Evolutionary conservation across 1,140 invertebrate genomes (phyloP).

Genomic region (Drosophila mayri): DNA sequence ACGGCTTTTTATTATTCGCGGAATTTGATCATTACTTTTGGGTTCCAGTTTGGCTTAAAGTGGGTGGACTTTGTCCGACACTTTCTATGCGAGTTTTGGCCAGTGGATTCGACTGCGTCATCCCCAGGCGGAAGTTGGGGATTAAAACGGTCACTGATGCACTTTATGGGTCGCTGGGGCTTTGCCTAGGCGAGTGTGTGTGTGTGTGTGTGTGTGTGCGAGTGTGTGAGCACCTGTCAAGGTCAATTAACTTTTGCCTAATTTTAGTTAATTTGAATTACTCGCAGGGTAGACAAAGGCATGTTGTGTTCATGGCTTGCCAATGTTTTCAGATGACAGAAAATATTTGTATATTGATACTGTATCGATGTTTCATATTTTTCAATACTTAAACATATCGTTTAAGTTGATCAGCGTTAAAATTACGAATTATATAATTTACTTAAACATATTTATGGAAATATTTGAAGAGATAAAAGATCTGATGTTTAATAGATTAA

Average conservation of each 20-base stretch:
- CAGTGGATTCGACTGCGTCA: slow-evolving; percentile 34
- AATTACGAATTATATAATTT: no score
- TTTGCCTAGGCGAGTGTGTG: background rate
- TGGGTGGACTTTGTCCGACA: slow-evolving; percentile 46
- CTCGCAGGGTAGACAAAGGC: slow-evolving; percentile 3
- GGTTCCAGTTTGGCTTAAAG: slow-evolving; percentile 9
- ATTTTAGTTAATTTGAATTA: slow-evolving; percentile 65
- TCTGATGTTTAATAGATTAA: background rate
- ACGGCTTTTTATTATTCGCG: background rate
- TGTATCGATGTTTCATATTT: background rate
- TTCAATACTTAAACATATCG: no score
- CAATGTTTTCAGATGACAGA: background rate
- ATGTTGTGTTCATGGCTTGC: background rate
- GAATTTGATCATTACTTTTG: background rate
- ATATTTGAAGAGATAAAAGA: background rate
- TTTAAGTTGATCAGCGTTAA: no score
- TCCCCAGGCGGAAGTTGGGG: slow-evolving; percentile 64
- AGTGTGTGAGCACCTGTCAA: slow-evolving; percentile 53
- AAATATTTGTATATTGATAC: background rate
- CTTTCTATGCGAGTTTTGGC: slow-evolving; percentile 19
- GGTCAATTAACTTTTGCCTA: slow-evolving; percentile 70
- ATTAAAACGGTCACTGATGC: slow-evolving; percentile 67
- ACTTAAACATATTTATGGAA: no score
- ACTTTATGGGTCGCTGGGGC: slow-evolving; percentile 66
- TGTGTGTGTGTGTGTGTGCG: slow-evolving; percentile 5